Base-by-base conservation (phyloP, 2,888 invertebrate genomes). In the Perdita meconis region DNA sequence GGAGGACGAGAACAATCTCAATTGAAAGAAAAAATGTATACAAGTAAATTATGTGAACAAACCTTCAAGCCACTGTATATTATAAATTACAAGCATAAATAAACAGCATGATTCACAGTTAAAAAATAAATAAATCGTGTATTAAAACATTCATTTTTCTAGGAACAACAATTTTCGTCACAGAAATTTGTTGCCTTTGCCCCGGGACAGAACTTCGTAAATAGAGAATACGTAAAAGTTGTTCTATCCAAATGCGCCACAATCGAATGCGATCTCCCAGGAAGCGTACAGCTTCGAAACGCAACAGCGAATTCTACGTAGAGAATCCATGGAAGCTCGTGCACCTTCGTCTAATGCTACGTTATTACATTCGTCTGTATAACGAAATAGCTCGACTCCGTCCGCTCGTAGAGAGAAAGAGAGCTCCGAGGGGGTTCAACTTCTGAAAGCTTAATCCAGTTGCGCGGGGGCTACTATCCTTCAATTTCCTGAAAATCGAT, bases 401-500 rank as follows among this genome's bases (percentile, higher is more conserved):
- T 38, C 10, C 51, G 10, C 42, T 13, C 1, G 2, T 1, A 24
- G n/a, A 2, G 19, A 40, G 19, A 44, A 30, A 30, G 6, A 26
- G 12, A 24, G 22, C 22, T 44, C 2, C n/a, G n/a, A n/a, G 13
- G 13, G 19, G 36, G 6, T 36, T 26, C n/a, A 6, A n/a, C 38
- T 74, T 56, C 34, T 63, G 19, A 61, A 69, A 63, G 57, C 56
- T 59, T 72, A 67, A 68, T 56, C 57, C 70, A 63, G 63, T 65
- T 59, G 59, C 65, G 42, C 16, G 16, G 30, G 51, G 30, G 51
- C 36, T 40, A 34, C 60, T 42, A 60, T 59, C 71, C 53, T 60
- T 71, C 75, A 75, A 71, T 75, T 75, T 75, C 59, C 47, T 47
- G 64, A 53, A 55, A 71, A 71, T 75, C 65, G 75, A 75, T 71